Evolutionary conservation across 2,888 invertebrate species (phyloP).

Genomic region (Tryphoninae sp.): DNA sequence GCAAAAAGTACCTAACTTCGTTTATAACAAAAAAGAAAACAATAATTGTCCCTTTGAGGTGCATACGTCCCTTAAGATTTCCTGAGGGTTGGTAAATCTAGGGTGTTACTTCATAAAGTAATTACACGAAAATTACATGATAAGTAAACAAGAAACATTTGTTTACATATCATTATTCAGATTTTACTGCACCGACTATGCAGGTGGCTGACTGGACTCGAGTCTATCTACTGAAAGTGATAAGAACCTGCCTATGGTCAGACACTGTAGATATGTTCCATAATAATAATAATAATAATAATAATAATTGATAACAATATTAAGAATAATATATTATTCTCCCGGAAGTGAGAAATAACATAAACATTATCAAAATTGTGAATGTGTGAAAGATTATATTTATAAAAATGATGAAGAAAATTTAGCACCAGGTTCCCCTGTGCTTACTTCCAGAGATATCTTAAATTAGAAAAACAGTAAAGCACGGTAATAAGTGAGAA

Average conservation of each 20-base stretch:
- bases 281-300: background rate
- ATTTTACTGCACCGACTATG: slow-evolving; percentile 22
- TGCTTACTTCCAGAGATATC: background rate
- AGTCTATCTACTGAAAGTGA: slow-evolving; percentile 54
- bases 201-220: slow-evolving; percentile 50
- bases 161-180: too few relatives aligned
- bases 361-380: background rate
- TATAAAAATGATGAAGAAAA: background rate
- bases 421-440: background rate
- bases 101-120: too few relatives aligned
- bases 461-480: background rate
- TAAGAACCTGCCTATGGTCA: slow-evolving; percentile 51
- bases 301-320: background rate
- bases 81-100: too few relatives aligned
- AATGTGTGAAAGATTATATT: background rate
- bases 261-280: slow-evolving; percentile 3
- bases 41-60: too few relatives aligned
- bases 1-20: too few relatives aligned
- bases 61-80: too few relatives aligned
- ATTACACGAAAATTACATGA: too few relatives aligned
- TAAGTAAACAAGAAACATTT: too few relatives aligned
- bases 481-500: background rate
- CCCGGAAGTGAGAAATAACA: background rate
- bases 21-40: too few relatives aligned
- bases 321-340: background rate